phyloP scores from a whole-genome alignment of 2,797 vertebrate genomes.

The Amniataba percoides region DNA sequence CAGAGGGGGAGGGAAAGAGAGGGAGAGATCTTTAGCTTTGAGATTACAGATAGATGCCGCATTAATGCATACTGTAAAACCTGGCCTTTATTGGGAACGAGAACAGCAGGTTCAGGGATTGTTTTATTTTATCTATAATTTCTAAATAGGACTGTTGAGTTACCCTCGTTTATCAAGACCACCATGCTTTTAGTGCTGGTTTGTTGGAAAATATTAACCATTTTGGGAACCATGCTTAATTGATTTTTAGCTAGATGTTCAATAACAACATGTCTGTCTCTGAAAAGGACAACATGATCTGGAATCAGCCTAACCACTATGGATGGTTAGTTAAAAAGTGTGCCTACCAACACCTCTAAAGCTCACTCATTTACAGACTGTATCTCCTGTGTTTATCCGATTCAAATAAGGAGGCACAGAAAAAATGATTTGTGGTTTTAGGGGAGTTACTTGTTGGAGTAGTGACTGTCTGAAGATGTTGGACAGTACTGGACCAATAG shows the following conservation, averaged over 20 bases:
- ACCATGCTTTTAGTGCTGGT: background rate
- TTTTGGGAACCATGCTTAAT: background rate
- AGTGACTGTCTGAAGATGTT: background rate
- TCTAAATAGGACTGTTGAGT: constrained; percentile 1
- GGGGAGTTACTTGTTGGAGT: background rate
- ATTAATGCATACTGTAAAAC: constrained; percentile 41
- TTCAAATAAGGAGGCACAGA: background rate
- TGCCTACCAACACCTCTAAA: background rate
- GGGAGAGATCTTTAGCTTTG: constrained; percentile 36
- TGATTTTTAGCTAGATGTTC: background rate
- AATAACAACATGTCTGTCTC: background rate
- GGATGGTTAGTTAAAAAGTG: background rate
- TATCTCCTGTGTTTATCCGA: background rate
- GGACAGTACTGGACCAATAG: background rate
- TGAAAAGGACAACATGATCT: background rate
- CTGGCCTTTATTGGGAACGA: constrained; percentile 1
- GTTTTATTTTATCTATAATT: constrained; percentile 11
- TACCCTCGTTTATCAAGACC: background rate
- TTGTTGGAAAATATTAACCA: background rate
- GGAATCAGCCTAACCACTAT: background rate
- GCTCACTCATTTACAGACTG: background rate
- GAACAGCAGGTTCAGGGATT: constrained; percentile 13
- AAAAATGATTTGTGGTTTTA: background rate
- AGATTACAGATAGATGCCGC: constrained; percentile 49
- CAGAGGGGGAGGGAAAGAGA: background rate